Evolutionary conservation across 2,797 vertebrate genomes (phyloP).

Genomic region (Coccyzus lansbergi): DNA sequence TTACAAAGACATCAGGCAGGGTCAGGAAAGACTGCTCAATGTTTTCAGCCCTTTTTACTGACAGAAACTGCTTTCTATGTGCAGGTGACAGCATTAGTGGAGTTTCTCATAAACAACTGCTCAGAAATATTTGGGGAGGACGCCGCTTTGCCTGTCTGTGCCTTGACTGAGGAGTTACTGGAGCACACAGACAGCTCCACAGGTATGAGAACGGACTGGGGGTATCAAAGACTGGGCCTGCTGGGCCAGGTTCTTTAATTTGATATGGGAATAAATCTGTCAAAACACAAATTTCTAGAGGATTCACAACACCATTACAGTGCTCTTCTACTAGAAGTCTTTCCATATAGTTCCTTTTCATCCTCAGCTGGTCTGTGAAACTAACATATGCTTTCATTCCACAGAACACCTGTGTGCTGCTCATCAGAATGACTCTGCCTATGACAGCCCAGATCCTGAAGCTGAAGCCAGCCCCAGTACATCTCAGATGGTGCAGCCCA

Average conservation of each 20-base stretch:
- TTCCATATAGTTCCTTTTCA: background rate
- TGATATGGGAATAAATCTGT: background rate
- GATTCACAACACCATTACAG: background rate
- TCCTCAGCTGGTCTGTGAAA: background rate
- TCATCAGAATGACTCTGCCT: conserved; percentile 91
- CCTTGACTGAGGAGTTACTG: conserved; percentile 77
- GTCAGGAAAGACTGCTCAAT: background rate
- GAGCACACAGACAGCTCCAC: conserved; percentile 77
- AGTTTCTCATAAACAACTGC: conserved; percentile 90
- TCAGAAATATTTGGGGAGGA: conserved; percentile 87
- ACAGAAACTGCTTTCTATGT: background rate
- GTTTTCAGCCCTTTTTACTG: background rate
- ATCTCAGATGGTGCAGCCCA: background rate
- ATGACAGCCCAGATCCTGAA: conserved; percentile 92
- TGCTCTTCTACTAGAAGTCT: background rate
- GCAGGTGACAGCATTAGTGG: conserved; percentile 87
- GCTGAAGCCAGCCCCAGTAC: conserved; percentile 66
- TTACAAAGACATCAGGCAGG: background rate
- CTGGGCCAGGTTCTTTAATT: background rate
- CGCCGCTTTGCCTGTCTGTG: conserved; percentile 72
- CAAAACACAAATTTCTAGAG: background rate
- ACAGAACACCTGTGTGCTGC: conserved; percentile 82
- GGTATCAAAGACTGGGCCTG: background rate
- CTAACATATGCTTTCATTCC: conserved; percentile 31
- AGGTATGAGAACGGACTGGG: conserved; percentile 66